Evolutionary conservation across 2,888 invertebrate species (phyloP).

Genomic region (Erannis defoliaria): DNA sequence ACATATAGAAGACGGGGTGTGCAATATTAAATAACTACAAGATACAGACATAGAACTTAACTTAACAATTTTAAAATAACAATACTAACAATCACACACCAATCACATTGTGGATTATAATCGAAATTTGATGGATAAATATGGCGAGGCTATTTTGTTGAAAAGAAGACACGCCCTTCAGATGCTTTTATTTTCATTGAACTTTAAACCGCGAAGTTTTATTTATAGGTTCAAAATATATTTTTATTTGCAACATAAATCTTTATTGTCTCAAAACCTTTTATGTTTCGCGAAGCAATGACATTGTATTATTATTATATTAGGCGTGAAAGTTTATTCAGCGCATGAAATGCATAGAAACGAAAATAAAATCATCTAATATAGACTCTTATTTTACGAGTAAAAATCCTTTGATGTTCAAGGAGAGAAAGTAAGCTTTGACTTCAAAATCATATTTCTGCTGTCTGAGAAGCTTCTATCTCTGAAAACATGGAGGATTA

Average conservation of each 20-base stretch:
- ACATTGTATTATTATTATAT: conserved; percentile 4
- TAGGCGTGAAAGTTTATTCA: conserved; percentile 16
- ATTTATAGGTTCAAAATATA: conserved; percentile 7
- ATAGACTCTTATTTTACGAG: conserved; percentile 8
- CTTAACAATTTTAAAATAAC: no score
- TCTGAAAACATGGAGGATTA: conserved; percentile 2
- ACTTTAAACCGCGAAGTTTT: conserved; percentile 1
- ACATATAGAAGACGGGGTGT: no score
- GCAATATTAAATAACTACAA: no score
- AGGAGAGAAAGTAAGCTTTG: not conserved
- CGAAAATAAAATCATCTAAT: conserved; percentile 4
- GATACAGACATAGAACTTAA: no score
- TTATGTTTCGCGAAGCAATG: conserved; percentile 14
- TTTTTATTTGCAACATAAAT: conserved; percentile 23
- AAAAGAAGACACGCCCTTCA: no score
- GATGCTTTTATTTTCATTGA: not conserved
- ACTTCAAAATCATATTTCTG: not conserved
- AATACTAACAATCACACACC: no score
- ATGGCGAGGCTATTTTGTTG: no score
- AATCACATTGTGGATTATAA: no score
- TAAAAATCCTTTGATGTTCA: conserved; percentile 1
- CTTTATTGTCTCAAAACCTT: conserved; percentile 20
- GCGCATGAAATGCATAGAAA: not conserved
- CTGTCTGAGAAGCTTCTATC: not conserved
- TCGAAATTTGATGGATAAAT: no score